Evolutionary conservation across 2,113 vertebrate genomes (phyloP), one percentile per base, ranked within the genome.

Genomic region (Petaurus breviceps): DNA sequence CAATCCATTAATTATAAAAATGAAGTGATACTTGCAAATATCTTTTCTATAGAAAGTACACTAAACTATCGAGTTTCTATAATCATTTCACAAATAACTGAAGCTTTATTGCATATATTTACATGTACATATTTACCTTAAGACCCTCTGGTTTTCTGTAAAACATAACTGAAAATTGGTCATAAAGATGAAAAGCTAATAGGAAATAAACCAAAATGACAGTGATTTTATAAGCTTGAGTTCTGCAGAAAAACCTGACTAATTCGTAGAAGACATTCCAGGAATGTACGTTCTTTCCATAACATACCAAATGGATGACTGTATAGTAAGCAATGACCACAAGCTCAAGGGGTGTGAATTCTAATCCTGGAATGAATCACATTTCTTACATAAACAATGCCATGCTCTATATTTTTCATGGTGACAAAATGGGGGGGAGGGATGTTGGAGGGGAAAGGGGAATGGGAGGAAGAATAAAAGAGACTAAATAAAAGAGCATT

Each of bases 141-240:
- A 95, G 50, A 94, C 91, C 50, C 55, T 90, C 51, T 91, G 92
- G 61, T 94, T 95, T 49, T 92, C 91, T 93, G 94, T 91, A 95
- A 92, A 96, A 94, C 46, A 3, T 47, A 95, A 95, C 37, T 52
- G 57, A 91, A 97, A 97, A 96, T 91, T 94, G 61, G 95, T 95
- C 94, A 95, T 94, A 91, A 0, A 96, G 97, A 97, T 97, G 96
- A 98, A 98, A 98, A 95, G 95, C 94, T 96, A 97, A 94, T 92
- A 97, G 92, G 93, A 97, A 97, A 97, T 97, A 98, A 95, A 96
- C 96, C 95, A 96, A 97, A 92, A 95, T 0, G 89, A 97, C 96
- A 95, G 91, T 96, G 94, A 98, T 97, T 97, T 97, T 96, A 50
- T 90, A 97, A 98, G 97, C 94, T 93, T 92, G 93, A 95, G 95